These are phyloP conservation scores for Anthonomus grandis DNA, from an alignment of 1,140 invertebrate genomes.

Conservation along the genomic window DNA sequence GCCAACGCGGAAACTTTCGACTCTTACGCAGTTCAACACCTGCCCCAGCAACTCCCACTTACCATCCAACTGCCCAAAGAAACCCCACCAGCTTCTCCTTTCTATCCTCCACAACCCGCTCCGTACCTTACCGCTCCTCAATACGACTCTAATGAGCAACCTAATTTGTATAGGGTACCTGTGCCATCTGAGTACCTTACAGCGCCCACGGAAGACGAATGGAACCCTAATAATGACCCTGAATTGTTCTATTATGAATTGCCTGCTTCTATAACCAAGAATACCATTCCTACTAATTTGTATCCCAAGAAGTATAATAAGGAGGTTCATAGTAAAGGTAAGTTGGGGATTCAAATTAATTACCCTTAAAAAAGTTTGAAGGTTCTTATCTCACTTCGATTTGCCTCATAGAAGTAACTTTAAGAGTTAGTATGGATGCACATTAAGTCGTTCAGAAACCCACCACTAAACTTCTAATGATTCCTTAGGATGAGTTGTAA, in stretches of 20 bases:
- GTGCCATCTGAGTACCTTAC: conserved; percentile 41
- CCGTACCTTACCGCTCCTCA: conserved; percentile 35
- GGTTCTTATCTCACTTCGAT: too few species aligned
- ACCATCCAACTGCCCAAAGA: conserved; percentile 36
- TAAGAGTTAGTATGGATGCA: too few species aligned
- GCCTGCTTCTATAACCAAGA: conserved; percentile 32
- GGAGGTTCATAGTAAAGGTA: conserved; percentile 40
- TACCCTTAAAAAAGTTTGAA: too few species aligned
- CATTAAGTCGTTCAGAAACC: too few species aligned
- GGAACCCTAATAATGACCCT: conserved; percentile 47
- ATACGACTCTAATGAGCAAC: conserved; percentile 17
- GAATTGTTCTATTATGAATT: conserved; percentile 43
- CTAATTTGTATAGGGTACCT: conserved; percentile 37
- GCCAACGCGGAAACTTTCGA: conserved; percentile 21
- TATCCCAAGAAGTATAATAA: conserved; percentile 47
- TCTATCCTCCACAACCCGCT: conserved; percentile 35
- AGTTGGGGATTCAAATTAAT: too few species aligned
- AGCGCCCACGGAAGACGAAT: conserved; percentile 35
- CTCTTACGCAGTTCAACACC: conserved; percentile 18
- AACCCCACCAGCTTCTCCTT: conserved; percentile 30
- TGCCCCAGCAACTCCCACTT: conserved; percentile 27
- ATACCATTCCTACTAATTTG: conserved; percentile 34
- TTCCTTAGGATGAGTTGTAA: too few species aligned
- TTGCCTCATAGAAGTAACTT: too few species aligned
- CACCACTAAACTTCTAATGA: too few species aligned